Conservation (phyloP, 1,140 invertebrate species). For the Drosophila eugracilis region DNA sequence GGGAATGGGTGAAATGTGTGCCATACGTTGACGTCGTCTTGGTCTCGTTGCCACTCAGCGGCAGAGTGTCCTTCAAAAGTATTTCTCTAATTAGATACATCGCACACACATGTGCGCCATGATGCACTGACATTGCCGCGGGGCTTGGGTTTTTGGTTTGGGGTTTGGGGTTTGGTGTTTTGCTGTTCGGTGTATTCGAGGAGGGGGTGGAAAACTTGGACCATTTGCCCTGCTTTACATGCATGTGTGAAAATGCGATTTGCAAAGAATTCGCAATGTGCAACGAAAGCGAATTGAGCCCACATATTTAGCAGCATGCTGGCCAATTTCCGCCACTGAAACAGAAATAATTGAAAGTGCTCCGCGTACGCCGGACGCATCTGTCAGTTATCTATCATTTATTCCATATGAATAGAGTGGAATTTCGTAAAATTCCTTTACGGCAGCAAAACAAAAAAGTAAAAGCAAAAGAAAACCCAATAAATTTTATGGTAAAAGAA, state of each 20-base stretch:
- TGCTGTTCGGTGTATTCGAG: too few relatives aligned
- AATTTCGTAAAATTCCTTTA: not conserved
- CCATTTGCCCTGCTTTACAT: constrained; percentile 50
- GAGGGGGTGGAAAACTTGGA: constrained; percentile 18
- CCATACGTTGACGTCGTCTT: constrained; percentile 47
- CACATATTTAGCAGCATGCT: constrained; percentile 30
- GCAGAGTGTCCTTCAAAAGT: constrained; percentile 81
- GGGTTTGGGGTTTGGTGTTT: not conserved
- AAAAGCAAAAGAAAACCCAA: not conserved
- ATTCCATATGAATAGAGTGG: not conserved
- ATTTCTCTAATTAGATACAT: constrained; percentile 79
- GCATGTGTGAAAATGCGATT: constrained; percentile 65
- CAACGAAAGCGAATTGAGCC: constrained; percentile 38
- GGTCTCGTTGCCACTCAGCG: constrained; percentile 61
- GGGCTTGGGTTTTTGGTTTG: not conserved
- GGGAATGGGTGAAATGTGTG: constrained; percentile 49
- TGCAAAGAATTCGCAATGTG: constrained; percentile 45
- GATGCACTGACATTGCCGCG: constrained; percentile 41
- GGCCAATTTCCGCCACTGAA: constrained; percentile 43
- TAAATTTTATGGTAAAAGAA: constrained; percentile 9
- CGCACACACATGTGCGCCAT: constrained; percentile 40
- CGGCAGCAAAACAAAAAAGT: too few relatives aligned
- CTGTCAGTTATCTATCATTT: constrained; percentile 46
- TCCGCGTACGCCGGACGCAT: constrained; percentile 39
- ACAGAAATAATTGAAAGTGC: constrained; percentile 50